Evolutionary conservation across 1,140 invertebrate genomes (phyloP), one percentile per base, ranked within the genome.

Genomic region (Anagrus nilaparvatae): DNA sequence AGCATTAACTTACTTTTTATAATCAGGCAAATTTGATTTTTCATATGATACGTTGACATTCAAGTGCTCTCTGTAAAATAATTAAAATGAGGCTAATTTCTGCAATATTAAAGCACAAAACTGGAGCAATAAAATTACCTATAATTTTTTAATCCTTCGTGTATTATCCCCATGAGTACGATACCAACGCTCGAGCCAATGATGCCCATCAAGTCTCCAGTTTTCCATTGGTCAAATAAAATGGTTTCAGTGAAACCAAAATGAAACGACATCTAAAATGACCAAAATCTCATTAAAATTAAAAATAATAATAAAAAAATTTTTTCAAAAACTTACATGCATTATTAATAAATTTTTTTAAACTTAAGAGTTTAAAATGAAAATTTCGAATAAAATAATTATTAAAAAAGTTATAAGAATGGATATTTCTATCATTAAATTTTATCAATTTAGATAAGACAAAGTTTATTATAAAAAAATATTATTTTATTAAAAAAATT

Each of bases 81-180:
- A 25, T 25, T n/a, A 25, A n/a, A 20, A 12, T 19, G 13, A 20
- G 5, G 4, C n/a, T n/a, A n/a, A n/a, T n/a, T n/a, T n/a, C n/a
- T n/a, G n/a, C n/a, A n/a, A n/a, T n/a, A n/a, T n/a, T n/a, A n/a
- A n/a, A n/a, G n/a, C n/a, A n/a, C n/a, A n/a, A n/a, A n/a, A n/a
- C n/a, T n/a, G n/a, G n/a, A n/a, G n/a, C n/a, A n/a, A n/a, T n/a
- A n/a, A n/a, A 40, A 46, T 56, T 40, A 66, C 64, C 62, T 52
- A 36, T 59, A 66, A 53, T 55, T 61, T 51, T 65, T 67, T 1
- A 69, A n/a, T 0, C 50, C 59, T 48, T 69, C 64, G 24, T 63
- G 63, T 18, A 64, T 47, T 5, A 53, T 49, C 2, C 53, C 54
- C 14, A 69, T 16, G 0, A 65, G 28, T 42, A 56, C 43, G 12